phyloP scores from a whole-genome alignment of 1,140 invertebrate genomes.

The Pseudomyrmex pallidus region DNA sequence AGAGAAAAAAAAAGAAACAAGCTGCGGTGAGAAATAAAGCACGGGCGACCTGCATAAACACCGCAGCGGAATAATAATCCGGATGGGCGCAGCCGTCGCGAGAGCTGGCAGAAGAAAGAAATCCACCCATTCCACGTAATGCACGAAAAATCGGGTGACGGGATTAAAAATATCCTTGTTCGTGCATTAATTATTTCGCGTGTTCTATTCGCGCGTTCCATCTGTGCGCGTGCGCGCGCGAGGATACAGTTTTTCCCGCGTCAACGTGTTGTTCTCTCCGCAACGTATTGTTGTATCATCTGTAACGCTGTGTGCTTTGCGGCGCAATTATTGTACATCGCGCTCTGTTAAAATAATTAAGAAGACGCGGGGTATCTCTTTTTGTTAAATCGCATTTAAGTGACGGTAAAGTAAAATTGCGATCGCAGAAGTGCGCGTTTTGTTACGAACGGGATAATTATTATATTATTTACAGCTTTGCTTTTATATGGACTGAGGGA shows the following conservation, averaged over 20 bases:
- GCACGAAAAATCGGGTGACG: slow-evolving; percentile 1
- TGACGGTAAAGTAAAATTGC: neutral
- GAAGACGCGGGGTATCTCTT: no score
- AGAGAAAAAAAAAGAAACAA: slow-evolving; percentile 28
- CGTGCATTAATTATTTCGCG: neutral
- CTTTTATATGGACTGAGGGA: neutral
- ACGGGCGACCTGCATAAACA: slow-evolving; percentile 39
- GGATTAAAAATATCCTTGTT: neutral
- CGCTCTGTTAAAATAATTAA: no score
- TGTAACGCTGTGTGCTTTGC: no score
- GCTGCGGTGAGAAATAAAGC: slow-evolving; percentile 37
- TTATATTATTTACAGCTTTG: neutral
- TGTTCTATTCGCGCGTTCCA: neutral
- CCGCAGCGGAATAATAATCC: slow-evolving; percentile 48
- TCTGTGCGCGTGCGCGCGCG: no score
- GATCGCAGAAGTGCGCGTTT: neutral
- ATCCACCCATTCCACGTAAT: neutral
- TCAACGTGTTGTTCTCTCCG: no score
- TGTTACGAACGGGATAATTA: neutral
- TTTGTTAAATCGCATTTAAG: neutral
- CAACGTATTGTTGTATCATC: no score
- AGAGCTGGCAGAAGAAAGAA: slow-evolving; percentile 11
- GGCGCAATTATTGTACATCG: no score
- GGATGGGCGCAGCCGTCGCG: slow-evolving; percentile 32
- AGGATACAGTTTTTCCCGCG: no score